Evolutionary conservation across 2,888 invertebrate species (phyloP).

Genomic region (Macrostomum cliftonense): DNA sequence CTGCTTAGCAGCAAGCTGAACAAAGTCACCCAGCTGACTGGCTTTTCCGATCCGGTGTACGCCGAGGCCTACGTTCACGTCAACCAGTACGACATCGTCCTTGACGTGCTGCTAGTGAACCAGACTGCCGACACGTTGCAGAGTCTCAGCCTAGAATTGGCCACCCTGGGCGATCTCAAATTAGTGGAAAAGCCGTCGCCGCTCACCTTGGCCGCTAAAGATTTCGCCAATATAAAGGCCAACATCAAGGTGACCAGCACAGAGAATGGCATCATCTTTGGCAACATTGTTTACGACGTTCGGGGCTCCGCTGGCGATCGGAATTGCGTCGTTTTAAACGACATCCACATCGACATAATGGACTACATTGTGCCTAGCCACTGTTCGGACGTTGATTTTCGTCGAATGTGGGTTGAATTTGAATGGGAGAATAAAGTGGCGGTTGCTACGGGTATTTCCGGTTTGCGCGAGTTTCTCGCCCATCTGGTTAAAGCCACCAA

Average conservation of each 20-base stretch:
- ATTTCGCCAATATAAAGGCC: slow-evolving; percentile 92
- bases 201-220: slow-evolving; percentile 80
- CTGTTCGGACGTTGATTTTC: slow-evolving; percentile 84
- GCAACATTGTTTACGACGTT: slow-evolving; percentile 86
- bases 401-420: slow-evolving; percentile 99
- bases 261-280: slow-evolving; percentile 97
- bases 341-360: slow-evolving; percentile 98
- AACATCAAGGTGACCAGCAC: slow-evolving; percentile 83
- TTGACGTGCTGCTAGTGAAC: slow-evolving; percentile 81
- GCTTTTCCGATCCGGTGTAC: slow-evolving; percentile 96
- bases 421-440: slow-evolving; percentile 99
- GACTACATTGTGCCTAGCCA: slow-evolving; percentile 63
- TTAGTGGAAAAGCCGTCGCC: slow-evolving; percentile 90
- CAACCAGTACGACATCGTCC: slow-evolving; percentile 68
- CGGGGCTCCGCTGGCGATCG: slow-evolving; percentile 73
- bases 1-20: slow-evolving; percentile 43
- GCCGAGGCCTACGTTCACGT: slow-evolving; percentile 99
- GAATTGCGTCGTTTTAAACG: slow-evolving; percentile 91
- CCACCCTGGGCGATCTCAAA: slow-evolving; percentile 66
- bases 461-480: slow-evolving; percentile 72
- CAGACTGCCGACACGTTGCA: slow-evolving; percentile 89
- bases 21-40: slow-evolving; percentile 76
- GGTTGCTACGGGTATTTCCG: slow-evolving; percentile 71
- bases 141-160: slow-evolving; percentile 87
- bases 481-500: slow-evolving; percentile 83